Evolutionary conservation across 2,888 invertebrate genomes (phyloP), one percentile per base, ranked within the genome.

Genomic region (Euphydryas editha): DNA sequence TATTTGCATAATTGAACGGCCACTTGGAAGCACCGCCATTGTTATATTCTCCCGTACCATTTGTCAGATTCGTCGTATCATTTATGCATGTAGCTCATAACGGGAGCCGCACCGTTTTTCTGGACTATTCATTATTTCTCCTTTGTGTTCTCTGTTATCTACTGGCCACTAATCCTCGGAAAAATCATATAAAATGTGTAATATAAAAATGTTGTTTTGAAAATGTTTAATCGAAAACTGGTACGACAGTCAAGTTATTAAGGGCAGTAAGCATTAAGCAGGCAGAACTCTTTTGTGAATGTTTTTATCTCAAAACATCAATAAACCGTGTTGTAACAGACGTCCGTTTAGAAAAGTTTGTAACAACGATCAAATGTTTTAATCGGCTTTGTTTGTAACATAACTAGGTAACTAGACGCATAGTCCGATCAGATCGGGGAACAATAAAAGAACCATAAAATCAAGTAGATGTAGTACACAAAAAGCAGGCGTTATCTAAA

Each of bases 1-100:
- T 88, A 93, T 93, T 93, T 93, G 92, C 93, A 93, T 93, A 93
- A 93, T 93, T 93, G 92, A 93, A 93, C 89, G 89, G 86, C 86
- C 90, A 92, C 91, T 92, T 90, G 86, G 87, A 90, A 83, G 83
- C 87, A 88, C 90, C 88, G 88, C 84, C 92, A 89, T 92, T 92
- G 92, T 92, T 92, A 92, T 90, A 89, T 85, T 91, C 84, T 87
- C 88, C 90, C 92, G 87, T 86, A 83, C 89, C 92, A 92, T 92
- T 92, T 92, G 92, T 91, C 91, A 92, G 92, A 92, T 92, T 91
- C 85, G 86, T 83, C 79, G 84, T 89, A 91, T 92, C 92, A 92
- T 91, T 91, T 92, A 91, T 92, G 92, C 87, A 92, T 89, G 88
- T 88, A 76, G 86, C 84, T 88, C 88, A 86, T 92, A 90, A 90